These are phyloP conservation scores for Pogonophryne albipinna DNA, from an alignment of 2,797 vertebrate species.

Conservation along the genomic window DNA sequence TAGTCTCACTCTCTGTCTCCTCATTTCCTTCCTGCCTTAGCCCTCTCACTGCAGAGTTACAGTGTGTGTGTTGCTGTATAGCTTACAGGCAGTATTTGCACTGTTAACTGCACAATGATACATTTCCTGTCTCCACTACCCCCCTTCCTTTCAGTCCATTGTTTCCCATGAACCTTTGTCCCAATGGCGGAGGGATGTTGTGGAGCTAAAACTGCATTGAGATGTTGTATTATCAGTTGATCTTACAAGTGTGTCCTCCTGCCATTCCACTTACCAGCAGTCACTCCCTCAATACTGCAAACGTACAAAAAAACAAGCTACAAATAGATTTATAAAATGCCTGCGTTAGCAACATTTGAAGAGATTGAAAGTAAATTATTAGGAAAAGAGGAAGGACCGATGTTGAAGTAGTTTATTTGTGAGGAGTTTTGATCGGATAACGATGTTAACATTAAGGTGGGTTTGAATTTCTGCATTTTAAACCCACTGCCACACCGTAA, in stretches of 20 bases:
- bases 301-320: constrained; percentile 19
- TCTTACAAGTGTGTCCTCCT: constrained; percentile 28
- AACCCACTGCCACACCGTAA: background rate
- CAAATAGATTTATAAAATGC: constrained; percentile 61
- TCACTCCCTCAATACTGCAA: constrained; percentile 2
- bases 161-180: constrained; percentile 56
- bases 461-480: constrained; percentile 45
- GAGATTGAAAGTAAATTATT: constrained; percentile 42
- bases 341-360: constrained; percentile 51
- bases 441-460: constrained; percentile 73
- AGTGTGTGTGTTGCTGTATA: constrained; percentile 42
- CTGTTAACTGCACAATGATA: constrained; percentile 44
- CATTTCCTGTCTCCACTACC: constrained; percentile 60
- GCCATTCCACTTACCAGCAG: background rate
- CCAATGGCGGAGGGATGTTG: background rate
- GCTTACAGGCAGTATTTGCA: constrained; percentile 27
- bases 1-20: constrained; percentile 9
- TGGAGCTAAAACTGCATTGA: constrained; percentile 7
- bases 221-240: background rate
- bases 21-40: constrained; percentile 68
- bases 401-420: constrained; percentile 46
- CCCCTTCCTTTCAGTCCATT: constrained; percentile 64
- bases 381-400: constrained; percentile 62
- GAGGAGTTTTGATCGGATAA: constrained; percentile 55
- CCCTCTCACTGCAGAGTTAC: constrained; percentile 26